Base-by-base conservation (phyloP, 2,888 invertebrate genomes). In the Penaeus monodon region DNA sequence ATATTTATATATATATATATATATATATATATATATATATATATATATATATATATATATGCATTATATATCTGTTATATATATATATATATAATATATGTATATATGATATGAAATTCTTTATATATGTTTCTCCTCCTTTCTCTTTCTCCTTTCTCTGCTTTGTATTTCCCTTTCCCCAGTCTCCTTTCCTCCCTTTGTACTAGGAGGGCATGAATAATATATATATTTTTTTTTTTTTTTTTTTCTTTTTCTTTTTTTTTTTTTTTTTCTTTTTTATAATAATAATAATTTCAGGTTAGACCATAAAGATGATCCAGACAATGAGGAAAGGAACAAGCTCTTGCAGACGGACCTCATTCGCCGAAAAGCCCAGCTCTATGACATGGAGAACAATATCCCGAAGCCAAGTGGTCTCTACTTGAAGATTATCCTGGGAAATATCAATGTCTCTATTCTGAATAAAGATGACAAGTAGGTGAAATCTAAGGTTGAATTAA, bases 391-490 rank as follows among this genome's bases (percentile, higher is more conserved):
- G 92, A 96, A 98, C 91, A 96, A 96, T 33, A 93, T 99, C 91
- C 99, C 99, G 24, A 97, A 97, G 92, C 95, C 96, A 92, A 94
- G 98, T 93, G 98, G 98, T 92, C 94, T 95, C 90, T 99, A 99
- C 93, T 94, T 98, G 91, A 95, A 95, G 93, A 97, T 99, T 91
- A 99, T 99, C 92, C 94, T 99, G 89, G 99, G 99, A 91, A 97
- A 97, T 93, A 98, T 99, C 77, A 99, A 99, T 93, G 98, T 99
- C 44, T 99, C 99, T 49, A 97, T 99, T 92, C 94, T 99, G 89
- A 98, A 98, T 93, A 98, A 98, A 94, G 92, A 92, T 89, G 98
- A 98, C 93, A 98, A 98, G 97, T 97, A 94, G 94, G 95, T 93
- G 89, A 80, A 38, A 38, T 38, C 4, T 38, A 0, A 3, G 4